Evolutionary conservation across 1,140 invertebrate genomes (phyloP), one percentile per base, ranked within the genome.

Genomic region (Drosophila pandora): DNA sequence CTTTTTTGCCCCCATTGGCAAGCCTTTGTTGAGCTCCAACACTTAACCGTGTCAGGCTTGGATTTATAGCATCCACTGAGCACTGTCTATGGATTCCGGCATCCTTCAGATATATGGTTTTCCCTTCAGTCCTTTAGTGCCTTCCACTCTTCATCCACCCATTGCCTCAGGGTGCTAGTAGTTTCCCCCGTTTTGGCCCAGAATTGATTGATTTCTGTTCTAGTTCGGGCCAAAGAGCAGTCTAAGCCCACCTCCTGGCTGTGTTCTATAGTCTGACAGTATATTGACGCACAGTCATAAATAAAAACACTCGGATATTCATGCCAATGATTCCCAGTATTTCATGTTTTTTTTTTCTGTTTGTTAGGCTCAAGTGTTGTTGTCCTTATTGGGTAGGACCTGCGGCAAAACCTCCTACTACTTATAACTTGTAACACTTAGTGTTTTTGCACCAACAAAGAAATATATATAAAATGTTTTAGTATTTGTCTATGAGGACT

Each of bases 241-340:
- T 17, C 56, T 60, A 23, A 58, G 49, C 54, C 52, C 68, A 25
- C 34, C 22, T 43, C 13, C 47, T 9, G 43, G 43, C 43, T 5
- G 9, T 10, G 7, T 25, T n/a, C 57, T 21, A 25, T 10, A 22
- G 41, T 28, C 61, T 59, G 62, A 59, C 64, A 60, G 47, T 63
- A 58, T 81, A 68, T 85, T 81, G 82, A 87, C 83, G 65, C 62
- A 56, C 58, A 71, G 74, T 87, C 82, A 87, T 87, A 88, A 87
- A 87, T 87, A 87, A 88, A 87, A 87, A 87, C 74, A 88, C 82
- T 87, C 82, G 76, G 78, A 88, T 87, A 87, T 87, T 87, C 82
- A 87, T 87, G 82, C 72, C 81, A 70, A 67, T 84, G 72, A 61
- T 59, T 54, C 49, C 62, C 57, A 30, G 28, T 39, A 22, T 68